These are phyloP conservation scores for Saccostrea echinata DNA, from an alignment of 1,140 invertebrate genomes.

Conservation along the genomic window DNA sequence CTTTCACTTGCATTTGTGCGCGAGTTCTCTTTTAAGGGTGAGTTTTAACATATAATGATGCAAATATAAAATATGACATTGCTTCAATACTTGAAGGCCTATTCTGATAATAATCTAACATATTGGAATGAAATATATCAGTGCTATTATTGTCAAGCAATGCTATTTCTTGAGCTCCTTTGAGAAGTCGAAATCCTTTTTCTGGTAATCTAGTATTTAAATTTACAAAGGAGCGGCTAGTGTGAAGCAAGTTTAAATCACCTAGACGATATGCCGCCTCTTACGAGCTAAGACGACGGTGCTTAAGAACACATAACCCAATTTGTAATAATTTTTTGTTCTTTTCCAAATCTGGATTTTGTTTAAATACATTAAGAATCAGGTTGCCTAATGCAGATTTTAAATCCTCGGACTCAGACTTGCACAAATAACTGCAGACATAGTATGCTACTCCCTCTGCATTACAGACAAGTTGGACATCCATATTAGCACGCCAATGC, in stretches of 20 bases:
- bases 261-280: no score
- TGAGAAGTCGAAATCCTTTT: conserved; percentile 34
- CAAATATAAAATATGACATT: conserved; percentile 50
- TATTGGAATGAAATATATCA: conserved; percentile 44
- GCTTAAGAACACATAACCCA: no score
- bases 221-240: no score
- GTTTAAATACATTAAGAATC: conserved; percentile 40
- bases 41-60: conserved; percentile 42
- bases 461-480: no score
- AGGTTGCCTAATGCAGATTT: no score
- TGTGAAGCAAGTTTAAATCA: no score
- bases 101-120: conserved; percentile 53
- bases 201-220: not conserved
- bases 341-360: not conserved
- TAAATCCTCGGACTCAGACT: no score
- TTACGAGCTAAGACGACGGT: no score
- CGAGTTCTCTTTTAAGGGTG: not conserved
- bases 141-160: conserved; percentile 43
- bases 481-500: no score
- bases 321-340: no score
- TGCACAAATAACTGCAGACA: no score
- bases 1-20: not conserved
- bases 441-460: no score
- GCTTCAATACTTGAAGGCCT: conserved; percentile 36
- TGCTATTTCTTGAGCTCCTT: conserved; percentile 50